phyloP scores from a whole-genome alignment of 2,113 vertebrate genomes.

The Sciurus niger region DNA sequence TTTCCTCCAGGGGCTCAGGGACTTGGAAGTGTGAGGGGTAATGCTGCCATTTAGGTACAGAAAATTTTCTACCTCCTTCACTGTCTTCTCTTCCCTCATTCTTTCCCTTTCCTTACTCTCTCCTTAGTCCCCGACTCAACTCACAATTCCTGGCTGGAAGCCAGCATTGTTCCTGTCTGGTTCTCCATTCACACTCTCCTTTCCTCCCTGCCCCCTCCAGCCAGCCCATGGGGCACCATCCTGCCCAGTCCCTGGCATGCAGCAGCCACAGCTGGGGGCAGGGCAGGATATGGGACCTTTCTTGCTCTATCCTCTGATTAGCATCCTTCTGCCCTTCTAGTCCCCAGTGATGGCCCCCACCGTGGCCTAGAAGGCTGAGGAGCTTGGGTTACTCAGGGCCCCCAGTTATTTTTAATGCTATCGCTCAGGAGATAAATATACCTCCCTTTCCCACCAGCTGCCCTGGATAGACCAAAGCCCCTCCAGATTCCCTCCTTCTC shows the following conservation, averaged over 20 bases:
- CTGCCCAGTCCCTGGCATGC: neutral
- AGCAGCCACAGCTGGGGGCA: neutral
- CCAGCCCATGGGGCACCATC: neutral
- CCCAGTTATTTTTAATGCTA: conserved; percentile 73
- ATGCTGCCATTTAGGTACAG: neutral
- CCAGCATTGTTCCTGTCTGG: conserved; percentile 75
- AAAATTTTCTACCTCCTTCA: neutral
- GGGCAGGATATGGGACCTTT: neutral
- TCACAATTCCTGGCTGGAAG: conserved; percentile 65
- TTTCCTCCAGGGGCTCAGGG: neutral
- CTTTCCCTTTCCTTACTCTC: conserved; percentile 3
- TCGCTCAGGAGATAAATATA: conserved; percentile 73
- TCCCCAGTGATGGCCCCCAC: conserved; percentile 12
- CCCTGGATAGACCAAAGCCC: neutral
- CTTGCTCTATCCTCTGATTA: neutral
- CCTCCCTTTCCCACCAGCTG: conserved; percentile 17
- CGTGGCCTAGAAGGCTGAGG: neutral
- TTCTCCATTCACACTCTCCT: neutral
- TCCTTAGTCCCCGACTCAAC: neutral
- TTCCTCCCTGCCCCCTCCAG: neutral
- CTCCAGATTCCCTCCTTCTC: neutral
- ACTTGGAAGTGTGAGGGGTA: no score
- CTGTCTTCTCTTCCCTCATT: neutral
- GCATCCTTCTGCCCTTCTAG: neutral
- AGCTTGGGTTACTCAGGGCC: conserved; percentile 68